Evolutionary conservation across 2,888 invertebrate species (phyloP).

Genomic region (Nemapogon koenigi): DNA sequence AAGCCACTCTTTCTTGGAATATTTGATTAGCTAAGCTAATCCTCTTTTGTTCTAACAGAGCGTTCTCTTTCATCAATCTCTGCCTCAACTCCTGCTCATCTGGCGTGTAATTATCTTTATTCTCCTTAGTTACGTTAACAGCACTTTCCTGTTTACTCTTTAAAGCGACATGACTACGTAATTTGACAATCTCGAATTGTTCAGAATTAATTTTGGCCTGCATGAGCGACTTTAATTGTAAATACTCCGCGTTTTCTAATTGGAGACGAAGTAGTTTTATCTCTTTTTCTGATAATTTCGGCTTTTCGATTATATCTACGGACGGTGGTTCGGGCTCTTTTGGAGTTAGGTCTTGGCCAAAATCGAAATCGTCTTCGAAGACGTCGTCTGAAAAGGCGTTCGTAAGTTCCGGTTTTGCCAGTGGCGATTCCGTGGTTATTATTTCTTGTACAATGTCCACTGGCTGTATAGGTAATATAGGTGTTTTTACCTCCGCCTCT

Average conservation of each 20-base stretch:
- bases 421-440: constrained; percentile 20
- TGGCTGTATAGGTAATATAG: constrained; percentile 11
- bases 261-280: constrained; percentile 64
- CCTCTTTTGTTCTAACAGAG: constrained; percentile 72
- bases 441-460: constrained; percentile 10
- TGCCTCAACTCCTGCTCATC: constrained; percentile 48
- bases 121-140: constrained; percentile 31
- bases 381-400: constrained; percentile 33
- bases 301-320: constrained; percentile 29
- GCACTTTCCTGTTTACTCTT: constrained; percentile 51
- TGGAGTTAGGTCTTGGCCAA: constrained; percentile 29
- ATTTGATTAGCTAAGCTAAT: constrained; percentile 71
- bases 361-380: constrained; percentile 35
- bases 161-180: constrained; percentile 61
- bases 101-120: constrained; percentile 35
- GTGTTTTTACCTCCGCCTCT: constrained; percentile 16
- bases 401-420: constrained; percentile 21
- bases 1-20: constrained; percentile 74
- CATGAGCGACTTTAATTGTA: constrained; percentile 72
- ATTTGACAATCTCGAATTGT: constrained; percentile 72
- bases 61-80: constrained; percentile 67
- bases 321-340: constrained; percentile 24
- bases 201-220: constrained; percentile 76
- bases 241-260: constrained; percentile 70
- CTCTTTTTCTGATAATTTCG: constrained; percentile 65